Evolutionary conservation across 2,113 vertebrate genomes (phyloP), one percentile per base, ranked within the genome.

Genomic region (Hippocampus guttulatus): DNA sequence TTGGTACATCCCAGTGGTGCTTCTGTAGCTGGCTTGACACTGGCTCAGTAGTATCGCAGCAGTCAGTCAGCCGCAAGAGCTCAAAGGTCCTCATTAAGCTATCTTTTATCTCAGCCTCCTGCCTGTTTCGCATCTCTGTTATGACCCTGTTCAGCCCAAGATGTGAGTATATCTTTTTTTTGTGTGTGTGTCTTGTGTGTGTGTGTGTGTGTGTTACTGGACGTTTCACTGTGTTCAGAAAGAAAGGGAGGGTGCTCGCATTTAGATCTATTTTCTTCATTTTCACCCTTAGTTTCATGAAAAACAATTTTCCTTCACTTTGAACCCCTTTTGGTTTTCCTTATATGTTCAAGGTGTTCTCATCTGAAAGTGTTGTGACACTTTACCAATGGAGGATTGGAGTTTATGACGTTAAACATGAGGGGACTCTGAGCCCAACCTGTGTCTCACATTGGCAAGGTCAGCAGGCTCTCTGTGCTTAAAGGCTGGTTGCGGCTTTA

Each of bases 111-210:
- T 61, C 69, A 74, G 78, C 72, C 76, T 79, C 33, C 76, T 71
- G 78, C 64, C 77, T 74, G 68, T 75, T 79, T 70, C 71, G 81
- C 71, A 68, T 88, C 77, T 67, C 78, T 91, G 89, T 85, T 91
- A 93, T 92, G 92, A 92, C 92, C 84, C 89, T 93, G 65, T 93
- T 92, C 80, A 91, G 92, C 81, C 88, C 88, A 67, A 88, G 89
- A 90, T 90, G 92, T 93, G 87, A 93, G 92, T 92, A 91, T 88
- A 38, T 54, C 33, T 62, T 67, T 64, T 8, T 33, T 5, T 71
- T 52, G 38, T 54, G 25, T 68, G 54, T 63, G 63, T 72, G 55
- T 25, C 18, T 68, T n/a, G n/a, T n/a, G n/a, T n/a, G n/a, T n/a
- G n/a, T 27, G 25, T 69, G 30, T 61, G 65, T 67, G 7, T 79